Evolutionary conservation across 2,113 vertebrate species (phyloP), one percentile per base, ranked within the genome.

Genomic region (Oncorhynchus nerka): DNA sequence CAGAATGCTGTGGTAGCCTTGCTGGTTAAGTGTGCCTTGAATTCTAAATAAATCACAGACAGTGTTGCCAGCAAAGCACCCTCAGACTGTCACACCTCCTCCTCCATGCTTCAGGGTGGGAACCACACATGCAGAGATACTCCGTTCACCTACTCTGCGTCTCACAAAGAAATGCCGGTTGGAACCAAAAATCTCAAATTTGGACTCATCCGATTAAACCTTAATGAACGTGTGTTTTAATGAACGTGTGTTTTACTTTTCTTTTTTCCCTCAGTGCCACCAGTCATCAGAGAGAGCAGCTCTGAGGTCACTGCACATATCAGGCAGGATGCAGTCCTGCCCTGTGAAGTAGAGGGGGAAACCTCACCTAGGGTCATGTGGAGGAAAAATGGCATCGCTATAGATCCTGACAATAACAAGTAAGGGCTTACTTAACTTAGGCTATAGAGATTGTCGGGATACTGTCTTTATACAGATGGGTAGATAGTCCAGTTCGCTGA

Each of bases 301-400:
- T 77, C 91, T 4, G 22, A 89, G 62, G 89, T 91, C 83, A 94
- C 91, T 0, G 87, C 76, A 0, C 93, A 94, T 0, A 78, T 92
- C 16, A 93, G 93, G 26, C 78, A 92, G 84, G 93, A 94, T 0
- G 94, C 85, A 0, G 81, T 95, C 83, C 88, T 99, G 88, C 94
- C 92, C 0, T 99, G 97, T 91, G 86, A n/a, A 80, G 93, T 92
- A 0, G 79, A 93, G 1, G 96, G 91, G 0, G 90, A 91, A 34
- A 88, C 93, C 0, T 3, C 45, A 0, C 91, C 95, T 39, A 84
- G 81, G 0, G 84, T 96, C 85, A 91, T 84, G 1, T 99, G 97
- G 97, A 77, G 87, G 71, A 98, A 97, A 91, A 95, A 97, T 0
- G 94, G 95, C 5, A 86, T 66, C 32, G 92, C 92, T 1, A 66